Percentiles rank a stretch among this genome's conserved stretches.
These are phyloP conservation scores for Macrobrachium rosenbergii DNA, from an alignment of 1,140 invertebrate species.

Conservation along the genomic window DNA sequence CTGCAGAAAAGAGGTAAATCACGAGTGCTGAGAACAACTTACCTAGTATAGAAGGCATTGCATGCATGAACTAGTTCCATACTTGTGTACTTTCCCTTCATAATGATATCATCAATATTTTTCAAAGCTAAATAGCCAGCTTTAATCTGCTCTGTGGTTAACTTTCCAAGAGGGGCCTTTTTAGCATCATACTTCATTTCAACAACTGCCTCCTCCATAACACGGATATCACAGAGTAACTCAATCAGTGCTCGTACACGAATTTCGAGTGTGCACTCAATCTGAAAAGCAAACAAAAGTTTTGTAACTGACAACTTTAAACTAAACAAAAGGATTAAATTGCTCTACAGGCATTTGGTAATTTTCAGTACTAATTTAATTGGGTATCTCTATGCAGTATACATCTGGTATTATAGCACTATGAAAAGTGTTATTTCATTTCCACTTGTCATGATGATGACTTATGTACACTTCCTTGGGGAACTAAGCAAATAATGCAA, in stretches of 20 bases:
- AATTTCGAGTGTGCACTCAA: conserved; percentile 68
- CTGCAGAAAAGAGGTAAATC: not conserved
- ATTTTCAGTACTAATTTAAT: too few species aligned
- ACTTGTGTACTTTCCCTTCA: conserved; percentile 51
- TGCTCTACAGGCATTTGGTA: too few species aligned
- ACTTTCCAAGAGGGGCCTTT: conserved; percentile 71
- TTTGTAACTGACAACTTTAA: not conserved
- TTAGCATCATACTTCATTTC: conserved; percentile 71
- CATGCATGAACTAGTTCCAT: conserved; percentile 69
- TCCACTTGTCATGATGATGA: too few species aligned
- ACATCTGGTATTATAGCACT: too few species aligned
- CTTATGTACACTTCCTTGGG: too few species aligned
- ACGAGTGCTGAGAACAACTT: not conserved
- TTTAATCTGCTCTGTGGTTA: conserved; percentile 75
- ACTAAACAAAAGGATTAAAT: too few species aligned
- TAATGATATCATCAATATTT: conserved; percentile 71
- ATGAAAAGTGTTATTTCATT: too few species aligned
- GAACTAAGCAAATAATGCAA: too few species aligned
- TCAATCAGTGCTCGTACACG: conserved; percentile 73
- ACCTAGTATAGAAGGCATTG: conserved; percentile 75
- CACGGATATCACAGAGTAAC: conserved; percentile 75
- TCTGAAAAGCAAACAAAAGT: not conserved
- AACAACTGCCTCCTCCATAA: conserved; percentile 74
- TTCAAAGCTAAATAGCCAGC: conserved; percentile 74
- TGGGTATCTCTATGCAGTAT: too few species aligned